Base-by-base conservation (phyloP, 92 coral and sea anemone genomes). In the Diadumene lineata region DNA sequence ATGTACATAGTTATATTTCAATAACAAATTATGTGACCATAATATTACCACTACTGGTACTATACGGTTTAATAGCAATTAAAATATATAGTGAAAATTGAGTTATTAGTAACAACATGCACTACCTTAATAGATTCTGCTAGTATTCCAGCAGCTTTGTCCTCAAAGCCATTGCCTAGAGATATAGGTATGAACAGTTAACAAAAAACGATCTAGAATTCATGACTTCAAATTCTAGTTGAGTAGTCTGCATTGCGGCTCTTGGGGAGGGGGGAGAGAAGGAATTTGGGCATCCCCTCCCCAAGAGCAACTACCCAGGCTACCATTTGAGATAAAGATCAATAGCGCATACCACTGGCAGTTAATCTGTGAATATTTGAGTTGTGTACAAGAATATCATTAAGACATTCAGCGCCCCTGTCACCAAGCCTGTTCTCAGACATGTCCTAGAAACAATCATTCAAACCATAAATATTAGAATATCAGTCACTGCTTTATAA, bases 101-200 rank as follows among this genome's bases (percentile, higher is more conserved):
- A 4, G 48, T 38, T 66, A 26, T 0, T 17, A n/a, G 1, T 64
- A 44, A 38, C n/a, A 1, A 18, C 32, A 11, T 0, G 32, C 21
- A 21, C 25, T 77, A 94, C 98, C 90, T 94, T 89, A 43, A 92
- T 85, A 26, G 93, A 90, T 48, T 94, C 98, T 7, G 96, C 96
- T 33, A 94, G 77, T 79, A 84, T 84, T 56, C 70, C 79, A 50
- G 92, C 96, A 66, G 96, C 94, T 55, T 85, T 94, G 79, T 94
- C 98, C 78, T 94, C 97, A 89, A 94, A 92, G 25, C 75, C 87
- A 82, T 92, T 94, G 3, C 92, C 98, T 92, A 73, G n/a, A 32
- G 25, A 1, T 53, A n/a, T n/a, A n/a, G n/a, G n/a, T n/a, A n/a
- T n/a, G n/a, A n/a, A n/a, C n/a, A n/a, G n/a, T n/a, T n/a, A n/a